Conservation (phyloP, 2,888 invertebrate species). For the Apoda limacodes region DNA sequence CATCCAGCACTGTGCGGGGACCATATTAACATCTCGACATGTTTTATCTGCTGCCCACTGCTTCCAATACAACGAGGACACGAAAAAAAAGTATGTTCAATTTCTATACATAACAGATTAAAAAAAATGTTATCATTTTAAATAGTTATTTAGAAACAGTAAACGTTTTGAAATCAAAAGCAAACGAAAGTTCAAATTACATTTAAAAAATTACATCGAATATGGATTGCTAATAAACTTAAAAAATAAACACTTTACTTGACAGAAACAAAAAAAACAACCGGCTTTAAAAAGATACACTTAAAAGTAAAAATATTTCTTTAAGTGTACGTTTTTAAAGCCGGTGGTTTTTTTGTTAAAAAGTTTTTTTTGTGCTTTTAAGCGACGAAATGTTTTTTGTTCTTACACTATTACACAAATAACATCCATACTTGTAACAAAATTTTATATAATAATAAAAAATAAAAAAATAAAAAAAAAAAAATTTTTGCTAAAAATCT, state of each 20-base stretch:
- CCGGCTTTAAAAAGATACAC: not conserved
- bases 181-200: not conserved
- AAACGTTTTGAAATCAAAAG: not conserved
- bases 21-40: constrained; percentile 49
- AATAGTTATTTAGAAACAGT: not conserved
- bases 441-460: too few species aligned
- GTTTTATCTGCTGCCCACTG: constrained; percentile 56
- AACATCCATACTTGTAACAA: too few species aligned
- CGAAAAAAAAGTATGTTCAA: constrained; percentile 42
- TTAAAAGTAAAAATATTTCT: too few species aligned
- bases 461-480: too few species aligned
- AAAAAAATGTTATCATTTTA: not conserved
- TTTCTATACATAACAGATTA: constrained; percentile 1
- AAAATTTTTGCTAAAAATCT: too few species aligned
- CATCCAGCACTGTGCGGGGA: constrained; percentile 53
- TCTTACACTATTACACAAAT: too few species aligned
- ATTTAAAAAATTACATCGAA: not conserved
- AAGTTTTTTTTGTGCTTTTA: too few species aligned
- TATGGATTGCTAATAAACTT: not conserved
- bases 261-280: not conserved
- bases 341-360: too few species aligned
- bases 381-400: too few species aligned
- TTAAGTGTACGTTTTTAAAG: too few species aligned
- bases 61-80: constrained; percentile 45
- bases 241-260: not conserved